Evolutionary conservation across 2,797 vertebrate genomes (phyloP), one percentile per base, ranked within the genome.

Genomic region (Sandelia bainsii): DNA sequence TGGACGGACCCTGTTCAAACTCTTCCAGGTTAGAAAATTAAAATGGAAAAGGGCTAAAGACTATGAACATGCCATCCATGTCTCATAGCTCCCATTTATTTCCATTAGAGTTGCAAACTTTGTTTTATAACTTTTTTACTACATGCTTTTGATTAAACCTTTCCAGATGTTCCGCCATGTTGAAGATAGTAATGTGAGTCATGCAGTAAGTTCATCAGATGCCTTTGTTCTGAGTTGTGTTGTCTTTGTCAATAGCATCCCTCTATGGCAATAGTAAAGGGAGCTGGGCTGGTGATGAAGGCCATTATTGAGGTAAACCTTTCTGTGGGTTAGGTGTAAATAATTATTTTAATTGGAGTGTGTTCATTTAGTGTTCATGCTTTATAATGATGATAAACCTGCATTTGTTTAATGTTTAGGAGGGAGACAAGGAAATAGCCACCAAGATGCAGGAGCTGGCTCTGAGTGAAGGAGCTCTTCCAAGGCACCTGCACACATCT

Each of bases 371-470:
- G 4, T 49, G 8, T 19, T 62, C 1, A 6, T 13, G 11, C 13
- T 22, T 62, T 50, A 2, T 59, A 27, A 17, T 45, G 0, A 51
- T 45, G 39, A 77, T 11, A 5, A 59, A 37, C 13, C 7, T 42
- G 19, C 4, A 10, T 53, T 60, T 72, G 10, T 66, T 80, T 40
- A 5, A 5, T 22, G 58, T 73, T 83, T 89, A 99, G 98, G 98
- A 99, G 89, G 98, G 98, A 87, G 98, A 99, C 92, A 99, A 98
- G 92, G 98, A 98, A 91, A 99, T 99, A 80, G 97, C 98, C 86
- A 96, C 96, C 39, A 99, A 98, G 94, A 99, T 99, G 98, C 98
- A 99, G 89, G 98, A 99, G 46, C 96, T 99, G 92, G 97, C 98
- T 13, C 92, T 99, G 77, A 98, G 98, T 91, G 98, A 99, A 94